Conservation (phyloP, 2,797 vertebrate genomes). For the Enteromius mattozi region DNA sequence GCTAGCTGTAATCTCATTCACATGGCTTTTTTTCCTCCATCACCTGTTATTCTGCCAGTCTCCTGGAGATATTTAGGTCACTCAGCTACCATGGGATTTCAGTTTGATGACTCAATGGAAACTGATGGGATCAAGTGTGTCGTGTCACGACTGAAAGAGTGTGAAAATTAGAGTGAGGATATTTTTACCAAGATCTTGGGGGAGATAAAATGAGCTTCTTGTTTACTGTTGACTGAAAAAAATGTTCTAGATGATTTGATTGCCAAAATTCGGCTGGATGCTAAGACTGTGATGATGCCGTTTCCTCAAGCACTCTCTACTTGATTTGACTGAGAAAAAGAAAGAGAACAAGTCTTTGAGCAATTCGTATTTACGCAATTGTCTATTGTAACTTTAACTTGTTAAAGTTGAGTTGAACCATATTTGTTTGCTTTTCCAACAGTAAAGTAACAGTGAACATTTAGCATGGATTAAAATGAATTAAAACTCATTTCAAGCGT, state of each 20-base stretch:
- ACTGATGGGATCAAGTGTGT: conserved; percentile 18
- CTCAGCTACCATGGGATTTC: conserved; percentile 25
- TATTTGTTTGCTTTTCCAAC: neutral
- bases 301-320: neutral
- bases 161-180: conserved; percentile 26
- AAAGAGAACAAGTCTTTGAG: neutral
- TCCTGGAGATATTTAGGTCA: conserved; percentile 49
- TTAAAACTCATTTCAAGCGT: neutral
- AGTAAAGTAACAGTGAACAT: neutral
- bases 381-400: neutral
- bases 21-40: neutral
- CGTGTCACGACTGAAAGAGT: neutral
- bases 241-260: neutral
- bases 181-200: conserved; percentile 7
- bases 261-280: neutral
- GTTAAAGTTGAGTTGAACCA: neutral
- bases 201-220: conserved; percentile 29
- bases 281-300: neutral
- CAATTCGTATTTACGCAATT: neutral
- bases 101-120: conserved; percentile 36
- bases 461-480: neutral
- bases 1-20: conserved; percentile 23
- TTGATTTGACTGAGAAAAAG: neutral
- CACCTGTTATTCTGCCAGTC: conserved; percentile 28
- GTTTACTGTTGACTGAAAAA: conserved; percentile 26